A percentile compares a stretch with the other conserved stretches of the same genome.
phyloP scores from a whole-genome alignment of 1,140 invertebrate species.

The Cryptotermes secundus region DNA sequence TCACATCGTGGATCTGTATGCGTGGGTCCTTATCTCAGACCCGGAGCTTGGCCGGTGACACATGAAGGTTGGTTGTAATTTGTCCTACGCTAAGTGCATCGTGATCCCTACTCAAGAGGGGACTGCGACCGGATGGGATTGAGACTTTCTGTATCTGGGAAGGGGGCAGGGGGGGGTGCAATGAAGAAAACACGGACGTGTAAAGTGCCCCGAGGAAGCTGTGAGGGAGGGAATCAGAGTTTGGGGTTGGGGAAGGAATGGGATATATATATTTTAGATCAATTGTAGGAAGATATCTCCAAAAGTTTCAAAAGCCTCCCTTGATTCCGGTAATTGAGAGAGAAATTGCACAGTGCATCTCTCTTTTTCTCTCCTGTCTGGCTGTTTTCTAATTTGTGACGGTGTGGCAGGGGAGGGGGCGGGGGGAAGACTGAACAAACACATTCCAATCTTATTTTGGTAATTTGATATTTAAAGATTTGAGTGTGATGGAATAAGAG shows the following conservation, averaged over 20 bases:
- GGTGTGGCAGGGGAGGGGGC: no score
- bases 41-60: no score
- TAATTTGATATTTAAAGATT: no score
- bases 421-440: no score
- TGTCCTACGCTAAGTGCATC: not conserved
- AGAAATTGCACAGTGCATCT: no score
- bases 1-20: no score
- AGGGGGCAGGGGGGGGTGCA: not conserved
- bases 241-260: not conserved
- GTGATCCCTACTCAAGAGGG: not conserved
- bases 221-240: not conserved
- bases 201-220: not conserved
- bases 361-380: no score
- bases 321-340: not conserved
- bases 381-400: no score
- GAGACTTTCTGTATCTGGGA: not conserved
- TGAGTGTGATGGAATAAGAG: no score
- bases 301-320: not conserved
- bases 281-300: not conserved
- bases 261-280: not conserved
- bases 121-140: not conserved
- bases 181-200: slow-evolving; percentile 6
- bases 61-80: no score
- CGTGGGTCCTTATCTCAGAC: no score
- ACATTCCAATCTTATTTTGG: no score